phyloP scores from a whole-genome alignment of 2,797 vertebrate species.

The Myiothlypis coronata region DNA sequence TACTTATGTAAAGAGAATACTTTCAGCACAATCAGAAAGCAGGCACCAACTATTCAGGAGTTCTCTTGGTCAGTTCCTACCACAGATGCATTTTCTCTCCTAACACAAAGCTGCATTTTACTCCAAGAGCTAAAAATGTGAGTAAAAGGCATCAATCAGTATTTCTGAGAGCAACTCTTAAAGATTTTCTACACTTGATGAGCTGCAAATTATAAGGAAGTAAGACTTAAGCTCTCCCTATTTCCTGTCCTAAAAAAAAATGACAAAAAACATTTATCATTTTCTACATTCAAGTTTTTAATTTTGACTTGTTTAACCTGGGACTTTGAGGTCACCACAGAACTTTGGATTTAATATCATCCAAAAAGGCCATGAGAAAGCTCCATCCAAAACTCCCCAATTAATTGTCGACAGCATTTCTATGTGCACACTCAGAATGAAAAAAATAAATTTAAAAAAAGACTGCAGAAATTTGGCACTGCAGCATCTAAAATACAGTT shows the following conservation, averaged over 20 bases:
- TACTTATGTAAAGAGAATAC: background rate
- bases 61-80: background rate
- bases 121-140: background rate
- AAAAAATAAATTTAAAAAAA: background rate
- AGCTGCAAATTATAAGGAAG: background rate
- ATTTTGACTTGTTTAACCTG: background rate
- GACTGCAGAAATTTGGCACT: background rate
- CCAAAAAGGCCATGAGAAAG: background rate
- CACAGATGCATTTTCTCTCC: background rate
- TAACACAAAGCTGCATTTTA: background rate
- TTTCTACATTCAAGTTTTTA: background rate
- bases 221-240: background rate
- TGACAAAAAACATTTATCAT: fast-evolving
- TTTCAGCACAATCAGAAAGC: background rate
- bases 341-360: background rate
- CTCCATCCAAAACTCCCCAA: background rate
- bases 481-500: background rate
- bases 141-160: background rate
- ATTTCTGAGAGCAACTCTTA: background rate
- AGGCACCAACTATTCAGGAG: background rate
- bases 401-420: background rate
- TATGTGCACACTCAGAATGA: background rate
- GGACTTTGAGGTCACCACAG: background rate
- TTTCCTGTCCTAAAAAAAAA: background rate
- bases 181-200: background rate